Base-by-base conservation (phyloP, 35 echinoderm and acorn worm genomes). In the Apostichopus japonicus region DNA sequence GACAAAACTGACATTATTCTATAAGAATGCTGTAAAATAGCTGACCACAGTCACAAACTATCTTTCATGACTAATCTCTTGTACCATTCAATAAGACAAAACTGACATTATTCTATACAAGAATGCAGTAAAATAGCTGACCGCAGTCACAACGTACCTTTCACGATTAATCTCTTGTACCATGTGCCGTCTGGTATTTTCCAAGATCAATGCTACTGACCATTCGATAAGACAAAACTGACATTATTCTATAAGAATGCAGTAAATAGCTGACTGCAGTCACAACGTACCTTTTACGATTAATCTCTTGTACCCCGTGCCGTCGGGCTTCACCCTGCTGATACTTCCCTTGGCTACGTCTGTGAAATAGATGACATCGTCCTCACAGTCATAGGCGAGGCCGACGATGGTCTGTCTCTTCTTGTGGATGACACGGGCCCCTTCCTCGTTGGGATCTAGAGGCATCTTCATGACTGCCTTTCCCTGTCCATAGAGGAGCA, bases 391-490 rank as follows among this genome's bases (percentile, higher is more conserved):
- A 23, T 94, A 98, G 24, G 91, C 93, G 24, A 98, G 14, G 7
- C 97, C 97, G 0, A 98, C 93, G n/a, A 94, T 92, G 14, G 95
- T 98, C 93, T 98, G 97, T 10, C 93, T 72, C 13, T 86, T 93
- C 72, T 92, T 93, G 76, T 96, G 92, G 67, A 90, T 93, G 57
- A 98, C 73, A 86, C 94, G 94, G 55, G 80, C 75, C 7, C 95
- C 97, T 22, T 75, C 8, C 11, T 92, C 62, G 67, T 77, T 79
- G 3, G 87, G 1, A 77, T 94, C 83, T 10, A 94, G 89, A 24
- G 95, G 95, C 78, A 94, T 78, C 23, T 83, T 83, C 93, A 96
- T 96, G 23, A 98, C 62, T 23, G 93, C 86, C 93, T 94, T 98
- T 2, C 95, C 95, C 72, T 94, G 93, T 21, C 87, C 95, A 57